These are phyloP conservation scores for Rapana venosa DNA, from an alignment of 2,888 invertebrate genomes.

Conservation along the genomic window DNA sequence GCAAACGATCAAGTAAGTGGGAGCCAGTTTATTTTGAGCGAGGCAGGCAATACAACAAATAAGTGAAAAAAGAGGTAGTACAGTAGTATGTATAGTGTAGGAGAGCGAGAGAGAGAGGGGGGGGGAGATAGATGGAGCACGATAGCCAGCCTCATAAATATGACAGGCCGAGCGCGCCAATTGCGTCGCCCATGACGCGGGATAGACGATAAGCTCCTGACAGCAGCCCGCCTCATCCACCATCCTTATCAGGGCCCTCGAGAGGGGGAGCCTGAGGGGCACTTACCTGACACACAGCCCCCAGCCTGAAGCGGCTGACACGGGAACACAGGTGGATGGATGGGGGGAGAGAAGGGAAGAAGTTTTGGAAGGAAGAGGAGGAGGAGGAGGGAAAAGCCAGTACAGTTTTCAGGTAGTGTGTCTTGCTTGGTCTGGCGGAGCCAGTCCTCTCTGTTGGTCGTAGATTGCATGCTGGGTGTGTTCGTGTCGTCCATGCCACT, in stretches of 20 bases:
- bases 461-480: neutral
- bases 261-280: neutral
- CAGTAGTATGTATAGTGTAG: too few relatives aligned
- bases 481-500: too few relatives aligned
- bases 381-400: neutral
- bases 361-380: neutral
- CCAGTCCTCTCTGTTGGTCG: neutral
- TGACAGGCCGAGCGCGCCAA: slow-evolving; percentile 18
- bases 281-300: neutral
- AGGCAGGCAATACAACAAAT: too few relatives aligned
- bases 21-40: neutral
- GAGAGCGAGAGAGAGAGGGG: too few relatives aligned
- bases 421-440: neutral
- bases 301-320: neutral
- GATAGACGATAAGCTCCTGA: slow-evolving; percentile 25
- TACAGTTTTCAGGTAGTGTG: too few relatives aligned
- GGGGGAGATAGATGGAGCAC: neutral
- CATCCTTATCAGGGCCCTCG: neutral
- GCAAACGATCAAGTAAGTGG: neutral
- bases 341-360: neutral
- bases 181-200: slow-evolving; percentile 13
- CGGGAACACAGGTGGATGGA: slow-evolving; percentile 23
- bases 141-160: slow-evolving; percentile 33
- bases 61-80: neutral
- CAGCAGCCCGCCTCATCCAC: slow-evolving; percentile 25